Base-by-base conservation (phyloP, 1,140 invertebrate species). In the Trichonephila inaurata region DNA sequence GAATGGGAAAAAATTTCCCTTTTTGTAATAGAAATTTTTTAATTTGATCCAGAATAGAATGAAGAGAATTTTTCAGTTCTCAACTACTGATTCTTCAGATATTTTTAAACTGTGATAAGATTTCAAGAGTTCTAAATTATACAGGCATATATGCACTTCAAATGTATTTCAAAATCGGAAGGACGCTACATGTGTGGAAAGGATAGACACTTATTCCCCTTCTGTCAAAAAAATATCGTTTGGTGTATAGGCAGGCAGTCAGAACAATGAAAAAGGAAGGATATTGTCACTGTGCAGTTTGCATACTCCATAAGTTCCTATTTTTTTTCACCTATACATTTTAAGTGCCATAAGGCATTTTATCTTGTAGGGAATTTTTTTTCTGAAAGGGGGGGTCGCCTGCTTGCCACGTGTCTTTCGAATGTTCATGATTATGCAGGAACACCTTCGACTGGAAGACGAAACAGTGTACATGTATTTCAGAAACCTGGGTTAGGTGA, bases 341-440 rank as follows among this genome's bases (percentile, higher is more conserved):
- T 60, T 60, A 24, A 5, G 24, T 58, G 61, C 60, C 86, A 88
- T 21, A 64, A 33, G 86, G 62, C 86, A 64, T 88, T 66, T 61
- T 85, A 58, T 60, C n/a, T 19, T n/a, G 18, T 24, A 24, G 61
- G 10, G 86, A 61, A 10, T 85, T 85, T 85, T n/a, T n/a, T 24
- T 40, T 16, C 3, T 40, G 33, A 40, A 40, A 3, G 2, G 33
- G 33, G 24, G 61, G 28, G 60, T 18, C 86, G 60, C 24, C 60
- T 88, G 86, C 86, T n/a, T 88, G 86, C 86, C 86, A 88, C 86
- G 86, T 88, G 86, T 66, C 86, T 19, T 64, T 64, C 44, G 82
- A 85, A 85, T 85, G 19, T 12, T 4, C 8, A 16, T 24, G 24
- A 62, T 16, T 69, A 12, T 12, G 62, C 33, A 28, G 62, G 61